Evolutionary conservation across 2,113 vertebrate genomes (phyloP).

Genomic region (Chamaetylas fuelleborni): DNA sequence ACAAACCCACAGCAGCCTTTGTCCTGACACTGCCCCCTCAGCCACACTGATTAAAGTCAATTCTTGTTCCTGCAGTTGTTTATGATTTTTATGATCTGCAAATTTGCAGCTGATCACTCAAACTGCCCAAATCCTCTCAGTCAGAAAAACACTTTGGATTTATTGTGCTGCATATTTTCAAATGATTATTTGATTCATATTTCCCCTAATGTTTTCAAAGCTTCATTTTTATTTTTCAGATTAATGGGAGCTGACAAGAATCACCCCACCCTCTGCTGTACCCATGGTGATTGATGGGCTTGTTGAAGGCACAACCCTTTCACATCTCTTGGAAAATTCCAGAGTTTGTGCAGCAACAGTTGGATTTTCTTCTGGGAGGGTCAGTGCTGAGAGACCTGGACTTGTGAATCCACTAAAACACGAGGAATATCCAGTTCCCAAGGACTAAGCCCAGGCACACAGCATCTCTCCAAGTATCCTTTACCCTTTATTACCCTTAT

Average conservation of each 20-base stretch:
- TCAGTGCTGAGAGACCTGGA: not conserved
- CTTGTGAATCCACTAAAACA: not conserved
- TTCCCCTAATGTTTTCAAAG: not conserved
- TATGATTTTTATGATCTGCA: not conserved
- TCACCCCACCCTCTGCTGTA: not conserved
- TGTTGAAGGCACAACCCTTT: not conserved
- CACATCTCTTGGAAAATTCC: not conserved
- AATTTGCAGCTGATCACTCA: not conserved
- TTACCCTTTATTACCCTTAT: not conserved
- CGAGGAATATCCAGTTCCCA: not conserved
- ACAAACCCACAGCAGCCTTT: accelerated
- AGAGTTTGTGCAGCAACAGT: not conserved
- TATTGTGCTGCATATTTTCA: not conserved
- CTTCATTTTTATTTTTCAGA: not conserved
- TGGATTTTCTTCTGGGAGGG: not conserved
- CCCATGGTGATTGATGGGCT: not conserved
- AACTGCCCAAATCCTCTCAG: not conserved
- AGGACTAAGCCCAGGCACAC: not conserved
- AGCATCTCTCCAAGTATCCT: not conserved
- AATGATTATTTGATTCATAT: constrained; percentile 7
- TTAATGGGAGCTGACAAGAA: not conserved
- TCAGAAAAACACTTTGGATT: not conserved
- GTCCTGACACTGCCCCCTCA: not conserved
- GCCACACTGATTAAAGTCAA: accelerated
- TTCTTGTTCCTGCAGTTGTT: not conserved